phyloP scores from a whole-genome alignment of 1,140 invertebrate species.

The Drosophila mauritiana region DNA sequence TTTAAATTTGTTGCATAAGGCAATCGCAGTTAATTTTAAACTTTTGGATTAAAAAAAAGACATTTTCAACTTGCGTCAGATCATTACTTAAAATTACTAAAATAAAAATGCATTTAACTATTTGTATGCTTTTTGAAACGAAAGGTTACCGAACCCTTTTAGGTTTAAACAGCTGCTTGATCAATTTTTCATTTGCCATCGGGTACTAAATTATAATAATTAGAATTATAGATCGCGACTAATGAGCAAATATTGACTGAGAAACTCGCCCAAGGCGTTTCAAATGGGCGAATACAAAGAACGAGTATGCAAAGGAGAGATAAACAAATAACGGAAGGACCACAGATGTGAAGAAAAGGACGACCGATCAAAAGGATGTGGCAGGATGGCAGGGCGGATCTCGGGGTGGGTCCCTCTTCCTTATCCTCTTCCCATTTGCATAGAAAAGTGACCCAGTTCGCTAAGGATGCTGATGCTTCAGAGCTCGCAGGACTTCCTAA shows the following conservation, averaged over 20 bases:
- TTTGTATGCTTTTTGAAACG: neutral
- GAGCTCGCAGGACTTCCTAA: conserved; percentile 21
- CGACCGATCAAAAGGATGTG: neutral
- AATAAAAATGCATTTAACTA: neutral
- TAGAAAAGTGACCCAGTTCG: conserved; percentile 25
- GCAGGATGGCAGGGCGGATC: neutral
- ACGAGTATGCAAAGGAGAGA: conserved; percentile 64
- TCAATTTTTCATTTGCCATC: neutral
- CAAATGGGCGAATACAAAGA: conserved; percentile 36
- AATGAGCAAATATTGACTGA: conserved; percentile 79
- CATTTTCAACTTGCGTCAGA: conserved; percentile 3
- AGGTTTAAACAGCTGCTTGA: conserved; percentile 9
- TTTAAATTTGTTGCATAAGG: conserved; percentile 3
- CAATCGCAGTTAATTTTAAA: conserved; percentile 7
- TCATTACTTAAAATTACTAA: neutral
- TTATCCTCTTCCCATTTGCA: conserved; percentile 32
- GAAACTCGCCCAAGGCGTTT: conserved; percentile 20
- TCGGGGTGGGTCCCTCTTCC: conserved; percentile 28
- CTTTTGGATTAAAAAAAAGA: neutral
- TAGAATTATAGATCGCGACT: conserved; percentile 75
- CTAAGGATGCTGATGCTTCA: neutral
- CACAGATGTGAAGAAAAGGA: neutral
- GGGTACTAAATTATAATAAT: conserved; percentile 59
- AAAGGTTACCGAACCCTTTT: neutral
- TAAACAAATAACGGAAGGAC: conserved; percentile 51